Evolutionary conservation across 2,113 vertebrate species (phyloP).

Genomic region (Pavo muticus): DNA sequence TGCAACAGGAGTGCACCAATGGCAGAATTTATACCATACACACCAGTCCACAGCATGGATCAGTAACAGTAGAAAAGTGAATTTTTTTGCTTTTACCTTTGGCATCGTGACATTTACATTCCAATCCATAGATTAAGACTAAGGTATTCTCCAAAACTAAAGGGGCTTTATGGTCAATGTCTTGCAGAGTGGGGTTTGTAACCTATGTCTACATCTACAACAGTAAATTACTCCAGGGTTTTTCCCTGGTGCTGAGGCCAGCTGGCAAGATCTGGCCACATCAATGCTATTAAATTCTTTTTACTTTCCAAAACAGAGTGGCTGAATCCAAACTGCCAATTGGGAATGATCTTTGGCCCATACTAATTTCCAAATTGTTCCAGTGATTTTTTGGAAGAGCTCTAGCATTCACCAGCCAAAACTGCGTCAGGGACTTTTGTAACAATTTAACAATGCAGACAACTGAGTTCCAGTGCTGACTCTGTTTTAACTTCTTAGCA

Average conservation of each 20-base stretch:
- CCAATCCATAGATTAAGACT: background rate
- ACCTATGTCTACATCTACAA: background rate
- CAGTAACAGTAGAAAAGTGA: background rate
- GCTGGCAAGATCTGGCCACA: constrained; percentile 33
- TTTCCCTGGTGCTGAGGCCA: constrained; percentile 1
- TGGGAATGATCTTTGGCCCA: constrained; percentile 64
- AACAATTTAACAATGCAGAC: constrained; percentile 24
- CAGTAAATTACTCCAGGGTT: constrained; percentile 34
- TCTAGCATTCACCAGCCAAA: constrained; percentile 50
- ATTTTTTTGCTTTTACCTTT: constrained; percentile 10
- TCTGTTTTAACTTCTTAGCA: background rate
- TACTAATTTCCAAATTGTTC: constrained; percentile 66
- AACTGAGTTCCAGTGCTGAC: background rate
- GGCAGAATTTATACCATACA: background rate
- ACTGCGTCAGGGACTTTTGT: constrained; percentile 14
- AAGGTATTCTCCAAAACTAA: background rate
- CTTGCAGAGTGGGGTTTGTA: background rate
- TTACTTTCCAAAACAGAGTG: constrained; percentile 44
- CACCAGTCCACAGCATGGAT: background rate
- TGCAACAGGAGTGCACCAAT: background rate
- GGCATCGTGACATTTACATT: background rate
- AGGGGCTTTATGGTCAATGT: background rate
- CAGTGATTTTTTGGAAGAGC: constrained; percentile 65
- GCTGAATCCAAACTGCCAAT: constrained; percentile 54
- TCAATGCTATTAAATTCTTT: constrained; percentile 37